phyloP scores from a whole-genome alignment of 2,113 vertebrate genomes.

The Tragelaphus strepsiceros region DNA sequence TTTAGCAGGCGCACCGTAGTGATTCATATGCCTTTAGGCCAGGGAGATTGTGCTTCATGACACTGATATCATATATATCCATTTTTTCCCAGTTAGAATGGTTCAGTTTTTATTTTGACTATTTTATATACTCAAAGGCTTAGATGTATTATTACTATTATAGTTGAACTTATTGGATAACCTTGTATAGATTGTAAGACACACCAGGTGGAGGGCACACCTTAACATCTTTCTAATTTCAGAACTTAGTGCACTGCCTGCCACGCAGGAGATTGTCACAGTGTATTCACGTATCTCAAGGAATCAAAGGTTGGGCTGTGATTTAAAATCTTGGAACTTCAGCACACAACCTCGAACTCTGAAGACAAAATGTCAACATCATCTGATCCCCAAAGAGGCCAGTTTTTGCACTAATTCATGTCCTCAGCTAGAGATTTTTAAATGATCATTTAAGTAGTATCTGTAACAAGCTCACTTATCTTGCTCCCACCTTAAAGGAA shows the following conservation, averaged over 20 bases:
- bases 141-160: not conserved
- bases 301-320: not conserved
- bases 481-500: not conserved
- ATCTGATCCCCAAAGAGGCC: not conserved
- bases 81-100: not conserved
- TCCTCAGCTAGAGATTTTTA: not conserved
- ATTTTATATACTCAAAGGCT: not conserved
- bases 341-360: not conserved
- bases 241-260: not conserved
- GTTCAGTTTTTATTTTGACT: constrained; percentile 1
- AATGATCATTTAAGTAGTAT: not conserved
- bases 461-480: not conserved
- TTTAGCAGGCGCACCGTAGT: not conserved
- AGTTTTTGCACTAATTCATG: not conserved
- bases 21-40: not conserved
- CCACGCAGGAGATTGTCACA: not conserved
- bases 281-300: not conserved
- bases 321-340: not conserved
- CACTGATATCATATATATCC: not conserved
- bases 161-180: not conserved
- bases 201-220: not conserved
- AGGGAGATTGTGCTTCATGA: not conserved
- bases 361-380: not conserved
- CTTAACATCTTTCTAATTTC: not conserved
- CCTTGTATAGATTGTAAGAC: not conserved